Percentiles rank a stretch among this genome's conserved stretches.
These are phyloP conservation scores for Lithobates pipiens DNA, from an alignment of 2,797 vertebrate genomes.

Conservation along the genomic window DNA sequence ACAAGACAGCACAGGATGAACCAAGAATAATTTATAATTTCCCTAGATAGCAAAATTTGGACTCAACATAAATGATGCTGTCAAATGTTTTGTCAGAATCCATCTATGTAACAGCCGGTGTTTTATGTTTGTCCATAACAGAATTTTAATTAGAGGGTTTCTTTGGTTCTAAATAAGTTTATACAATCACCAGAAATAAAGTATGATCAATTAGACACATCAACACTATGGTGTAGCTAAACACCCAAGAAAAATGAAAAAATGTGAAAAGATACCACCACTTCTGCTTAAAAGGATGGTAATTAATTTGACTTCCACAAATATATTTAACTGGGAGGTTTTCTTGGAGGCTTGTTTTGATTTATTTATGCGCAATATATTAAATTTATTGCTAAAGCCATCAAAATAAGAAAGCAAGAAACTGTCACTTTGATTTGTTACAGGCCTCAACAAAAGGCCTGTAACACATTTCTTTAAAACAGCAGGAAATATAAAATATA, in stretches of 20 bases:
- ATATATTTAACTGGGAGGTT: not conserved
- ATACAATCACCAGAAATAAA: constrained; percentile 23
- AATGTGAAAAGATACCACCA: not conserved
- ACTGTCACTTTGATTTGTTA: not conserved
- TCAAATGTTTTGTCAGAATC: constrained; percentile 37
- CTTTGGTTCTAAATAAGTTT: constrained; percentile 28
- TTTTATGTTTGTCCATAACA: constrained; percentile 21
- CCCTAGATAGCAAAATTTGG: constrained; percentile 1
- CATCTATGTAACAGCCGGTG: constrained; percentile 26
- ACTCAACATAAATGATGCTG: constrained; percentile 37
- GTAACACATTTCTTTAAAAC: not conserved
- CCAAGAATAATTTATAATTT: constrained; percentile 19
- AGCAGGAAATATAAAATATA: not conserved
- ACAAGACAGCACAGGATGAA: constrained; percentile 8
- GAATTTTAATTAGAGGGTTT: constrained; percentile 46
- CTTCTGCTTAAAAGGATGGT: not conserved
- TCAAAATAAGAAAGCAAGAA: not conserved
- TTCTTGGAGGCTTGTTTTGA: not conserved
- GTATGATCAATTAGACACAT: constrained; percentile 43
- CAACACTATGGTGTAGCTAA: not conserved
- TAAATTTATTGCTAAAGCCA: not conserved
- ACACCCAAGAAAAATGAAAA: constrained; percentile 1
- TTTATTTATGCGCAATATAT: not conserved
- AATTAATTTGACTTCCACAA: not conserved
- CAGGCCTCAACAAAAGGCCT: not conserved